Conservation (phyloP, 2,113 vertebrate genomes). For the Ascaphus truei region DNA sequence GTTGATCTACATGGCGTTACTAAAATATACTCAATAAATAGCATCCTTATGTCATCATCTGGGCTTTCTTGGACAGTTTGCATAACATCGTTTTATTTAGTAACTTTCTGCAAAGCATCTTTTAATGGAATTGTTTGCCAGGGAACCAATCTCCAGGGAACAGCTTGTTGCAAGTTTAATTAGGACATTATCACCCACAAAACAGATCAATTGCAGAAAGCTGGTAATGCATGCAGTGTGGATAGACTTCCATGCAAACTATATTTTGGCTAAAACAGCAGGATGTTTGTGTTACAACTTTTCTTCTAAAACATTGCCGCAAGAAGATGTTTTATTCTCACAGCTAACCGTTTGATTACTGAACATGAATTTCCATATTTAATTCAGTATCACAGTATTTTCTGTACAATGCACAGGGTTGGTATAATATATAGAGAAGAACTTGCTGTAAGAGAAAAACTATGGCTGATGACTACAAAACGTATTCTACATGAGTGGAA, state of each 20-base stretch:
- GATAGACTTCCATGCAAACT: not conserved
- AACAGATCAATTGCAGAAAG: conserved; percentile 32
- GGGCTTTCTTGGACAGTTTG: conserved; percentile 14
- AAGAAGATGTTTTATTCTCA: not conserved
- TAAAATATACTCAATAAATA: not conserved
- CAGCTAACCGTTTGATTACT: not conserved
- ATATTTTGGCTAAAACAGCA: not conserved
- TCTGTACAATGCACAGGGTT: no score
- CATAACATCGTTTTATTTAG: conserved; percentile 9
- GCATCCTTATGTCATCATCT: conserved; percentile 10
- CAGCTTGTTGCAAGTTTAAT: conserved; percentile 38
- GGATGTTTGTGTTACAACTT: not conserved
- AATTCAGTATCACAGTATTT: no score
- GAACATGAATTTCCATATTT: not conserved
- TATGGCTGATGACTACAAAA: no score
- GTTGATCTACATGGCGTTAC: not conserved
- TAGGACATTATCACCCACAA: conserved; percentile 35
- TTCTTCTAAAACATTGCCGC: not conserved
- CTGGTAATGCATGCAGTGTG: conserved; percentile 12
- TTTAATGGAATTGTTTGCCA: conserved; percentile 36
- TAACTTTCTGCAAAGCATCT: conserved; percentile 21
- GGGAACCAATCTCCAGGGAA: conserved; percentile 33
- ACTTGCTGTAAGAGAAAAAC: no score
- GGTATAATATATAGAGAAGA: no score
- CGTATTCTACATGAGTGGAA: no score